Evolutionary conservation across 2,113 vertebrate species (phyloP), one percentile per base, ranked within the genome.

Genomic region (Lynx canadensis): DNA sequence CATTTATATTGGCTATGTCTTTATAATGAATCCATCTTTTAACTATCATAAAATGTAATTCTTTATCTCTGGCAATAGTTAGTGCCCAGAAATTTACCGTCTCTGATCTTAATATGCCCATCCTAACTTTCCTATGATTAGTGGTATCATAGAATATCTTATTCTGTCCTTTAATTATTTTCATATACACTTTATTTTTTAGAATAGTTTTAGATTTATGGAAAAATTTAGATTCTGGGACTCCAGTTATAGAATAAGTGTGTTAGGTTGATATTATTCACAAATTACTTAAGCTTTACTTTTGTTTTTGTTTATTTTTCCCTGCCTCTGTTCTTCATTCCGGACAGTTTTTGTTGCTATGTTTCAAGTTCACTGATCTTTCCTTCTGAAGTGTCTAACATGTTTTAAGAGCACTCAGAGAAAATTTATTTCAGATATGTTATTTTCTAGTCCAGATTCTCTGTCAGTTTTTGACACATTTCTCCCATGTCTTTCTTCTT

Each of bases 291-390:
- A 9, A 6, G 50, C 21, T 88, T 55, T 66, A 33, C 81, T 66
- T 86, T 74, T 55, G 5, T 52, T 65, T 91, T 81, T 68, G 4
- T 29, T 94, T 92, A 78, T 96, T 33, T 85, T 50, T 76, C 36
- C 29, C 41, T 76, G 41, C 21, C 18, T 80, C 9, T 89, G 38
- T 38, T 87, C 27, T 91, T 85, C 36, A 66, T 87, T 79, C 82
- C 73, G 14, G 33, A 68, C 41, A 36, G 31, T 36, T 78, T 81
- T 63, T 94, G n/a, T 50, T 87, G 31, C 4, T 50, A 4, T 88
- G 10, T 90, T 92, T 93, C 19, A 48, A n/a, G 23, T 97, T 78
- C 21, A 86, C 41, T 65, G 25, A 94, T 63, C 16, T 91, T 81
- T 88, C 80, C 65, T 91, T 79, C 27, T 88, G 27, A 81, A 90